Conservation (phyloP, 2,888 invertebrate species). For the Apotomis turbidana region DNA sequence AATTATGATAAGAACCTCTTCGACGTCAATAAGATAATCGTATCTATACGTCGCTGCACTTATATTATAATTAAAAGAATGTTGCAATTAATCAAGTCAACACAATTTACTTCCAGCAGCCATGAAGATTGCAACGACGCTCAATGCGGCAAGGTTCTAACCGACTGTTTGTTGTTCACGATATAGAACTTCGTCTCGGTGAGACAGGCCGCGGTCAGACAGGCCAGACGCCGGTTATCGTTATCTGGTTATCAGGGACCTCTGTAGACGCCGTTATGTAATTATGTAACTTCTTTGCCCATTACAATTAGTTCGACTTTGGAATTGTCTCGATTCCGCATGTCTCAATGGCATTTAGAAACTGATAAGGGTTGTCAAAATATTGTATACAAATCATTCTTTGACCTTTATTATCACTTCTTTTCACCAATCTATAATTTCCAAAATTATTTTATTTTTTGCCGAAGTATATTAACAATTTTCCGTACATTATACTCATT, state of each 20-base stretch:
- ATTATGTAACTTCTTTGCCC: slow-evolving; percentile 29
- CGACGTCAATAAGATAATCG: too few relatives aligned
- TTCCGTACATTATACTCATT: too few relatives aligned
- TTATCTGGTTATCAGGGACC: slow-evolving; percentile 34
- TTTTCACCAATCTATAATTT: too few relatives aligned
- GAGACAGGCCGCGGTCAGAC: slow-evolving; percentile 28
- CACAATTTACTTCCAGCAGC: slow-evolving; percentile 14
- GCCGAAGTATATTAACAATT: too few relatives aligned
- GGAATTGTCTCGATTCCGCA: slow-evolving; percentile 5
- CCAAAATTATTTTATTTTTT: too few relatives aligned
- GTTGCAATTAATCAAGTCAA: slow-evolving; percentile 11
- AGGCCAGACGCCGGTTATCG: slow-evolving; percentile 37
- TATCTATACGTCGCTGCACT: too few relatives aligned
- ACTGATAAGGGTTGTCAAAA: too few relatives aligned
- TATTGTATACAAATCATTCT: too few relatives aligned
- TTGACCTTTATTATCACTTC: too few relatives aligned
- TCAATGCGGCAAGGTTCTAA: slow-evolving; percentile 14
- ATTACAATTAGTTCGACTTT: slow-evolving; percentile 22
- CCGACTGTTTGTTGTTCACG: slow-evolving; percentile 7
- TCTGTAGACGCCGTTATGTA: slow-evolving; percentile 37
- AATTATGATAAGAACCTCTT: too few relatives aligned
- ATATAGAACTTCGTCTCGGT: slow-evolving; percentile 10
- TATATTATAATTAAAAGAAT: slow-evolving; percentile 2
- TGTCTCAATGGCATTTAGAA: neutral
- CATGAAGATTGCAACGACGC: slow-evolving; percentile 3